Conservation (phyloP, 2,888 invertebrate genomes). For the Noctua janthe region DNA sequence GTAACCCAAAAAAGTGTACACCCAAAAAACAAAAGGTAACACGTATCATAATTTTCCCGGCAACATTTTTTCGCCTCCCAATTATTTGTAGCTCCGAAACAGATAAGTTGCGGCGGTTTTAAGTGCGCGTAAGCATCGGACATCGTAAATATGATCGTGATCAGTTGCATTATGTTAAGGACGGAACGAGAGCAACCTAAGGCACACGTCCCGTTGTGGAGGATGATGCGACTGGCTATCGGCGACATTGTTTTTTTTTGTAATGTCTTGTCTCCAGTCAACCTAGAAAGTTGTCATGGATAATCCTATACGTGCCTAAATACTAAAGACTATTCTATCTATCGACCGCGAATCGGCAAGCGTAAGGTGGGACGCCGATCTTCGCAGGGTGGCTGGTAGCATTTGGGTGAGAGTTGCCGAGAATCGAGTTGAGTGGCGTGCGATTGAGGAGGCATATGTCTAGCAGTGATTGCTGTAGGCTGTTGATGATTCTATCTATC, state of each 20-base stretch:
- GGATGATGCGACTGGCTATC: neutral
- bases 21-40: conserved; percentile 50
- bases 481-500: no score
- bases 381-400: no score
- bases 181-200: conserved; percentile 74
- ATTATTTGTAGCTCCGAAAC: conserved; percentile 69
- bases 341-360: no score
- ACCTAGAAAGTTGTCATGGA: no score
- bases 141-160: conserved; percentile 85
- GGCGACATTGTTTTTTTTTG: neutral
- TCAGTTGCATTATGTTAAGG: conserved; percentile 79
- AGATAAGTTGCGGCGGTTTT: conserved; percentile 70
- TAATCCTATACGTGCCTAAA: no score
- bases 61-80: conserved; percentile 67
- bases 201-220: neutral
- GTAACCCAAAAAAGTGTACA: conserved; percentile 16
- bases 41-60: conserved; percentile 53
- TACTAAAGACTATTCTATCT: no score
- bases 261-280: no score
- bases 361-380: no score
- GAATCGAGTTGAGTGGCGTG: no score
- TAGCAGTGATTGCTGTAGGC: no score
- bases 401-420: no score
- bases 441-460: no score
- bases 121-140: conserved; percentile 69